These are phyloP conservation scores for Iguana delicatissima DNA, from an alignment of 2,797 vertebrate genomes.

Conservation along the genomic window DNA sequence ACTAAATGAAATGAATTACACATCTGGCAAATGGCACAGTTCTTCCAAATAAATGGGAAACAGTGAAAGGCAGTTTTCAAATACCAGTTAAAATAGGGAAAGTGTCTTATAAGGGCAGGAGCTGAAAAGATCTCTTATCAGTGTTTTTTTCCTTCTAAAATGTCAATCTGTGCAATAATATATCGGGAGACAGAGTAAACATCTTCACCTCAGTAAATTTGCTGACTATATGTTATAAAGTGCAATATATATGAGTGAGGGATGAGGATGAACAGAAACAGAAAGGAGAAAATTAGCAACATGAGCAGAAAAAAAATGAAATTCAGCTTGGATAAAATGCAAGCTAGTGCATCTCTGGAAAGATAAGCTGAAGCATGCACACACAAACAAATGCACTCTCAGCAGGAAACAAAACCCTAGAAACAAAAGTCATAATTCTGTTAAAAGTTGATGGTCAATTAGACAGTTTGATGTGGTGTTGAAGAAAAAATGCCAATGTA, in stretches of 20 bases:
- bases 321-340: conserved; percentile 39
- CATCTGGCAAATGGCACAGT: not conserved
- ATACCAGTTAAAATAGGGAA: not conserved
- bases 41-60: not conserved
- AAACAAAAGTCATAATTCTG: conserved; percentile 33
- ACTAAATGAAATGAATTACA: not conserved
- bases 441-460: conserved; percentile 1
- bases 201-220: conserved; percentile 37
- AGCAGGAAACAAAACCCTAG: conserved; percentile 16
- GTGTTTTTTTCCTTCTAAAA: conserved; percentile 18
- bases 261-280: conserved; percentile 25
- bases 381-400: not conserved
- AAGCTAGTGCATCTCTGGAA: conserved; percentile 29
- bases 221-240: conserved; percentile 29
- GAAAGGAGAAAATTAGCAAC: conserved; percentile 13
- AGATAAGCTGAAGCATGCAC: conserved; percentile 11
- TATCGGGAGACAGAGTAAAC: conserved; percentile 6
- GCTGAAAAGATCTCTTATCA: conserved; percentile 2
- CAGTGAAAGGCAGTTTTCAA: not conserved
- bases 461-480: conserved; percentile 32
- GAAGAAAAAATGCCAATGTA: not conserved
- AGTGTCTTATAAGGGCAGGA: not conserved
- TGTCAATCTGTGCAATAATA: conserved; percentile 14
- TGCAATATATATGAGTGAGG: not conserved
- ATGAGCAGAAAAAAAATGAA: conserved; percentile 39